These are phyloP conservation scores for Melitaea cinxia DNA, from an alignment of 1,140 invertebrate species.

Conservation along the genomic window DNA sequence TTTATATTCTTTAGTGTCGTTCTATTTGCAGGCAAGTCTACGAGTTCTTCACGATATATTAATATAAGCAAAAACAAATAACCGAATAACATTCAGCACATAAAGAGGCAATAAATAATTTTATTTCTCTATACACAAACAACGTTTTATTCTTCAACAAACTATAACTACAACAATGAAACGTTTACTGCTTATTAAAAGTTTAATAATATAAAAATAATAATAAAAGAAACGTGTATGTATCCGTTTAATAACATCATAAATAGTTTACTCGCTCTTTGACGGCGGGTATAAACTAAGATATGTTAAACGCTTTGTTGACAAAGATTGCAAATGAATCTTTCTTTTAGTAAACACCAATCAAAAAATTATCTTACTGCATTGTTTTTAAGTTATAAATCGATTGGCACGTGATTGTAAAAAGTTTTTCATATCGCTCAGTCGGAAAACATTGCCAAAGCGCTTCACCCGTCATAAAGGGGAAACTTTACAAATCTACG, in stretches of 20 bases:
- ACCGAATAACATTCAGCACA: background rate
- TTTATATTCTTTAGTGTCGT: too few species aligned
- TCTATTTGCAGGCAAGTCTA: too few species aligned
- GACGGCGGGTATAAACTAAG: constrained; percentile 62
- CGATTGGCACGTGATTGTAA: constrained; percentile 27
- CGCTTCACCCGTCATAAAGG: constrained; percentile 75
- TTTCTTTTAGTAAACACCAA: constrained; percentile 37
- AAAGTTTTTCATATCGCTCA: constrained; percentile 78
- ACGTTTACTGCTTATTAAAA: constrained; percentile 37
- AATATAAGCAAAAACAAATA: background rate
- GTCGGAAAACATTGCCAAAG: constrained; percentile 73
- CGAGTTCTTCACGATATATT: too few species aligned
- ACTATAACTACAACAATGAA: constrained; percentile 31
- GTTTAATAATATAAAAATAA: constrained; percentile 33
- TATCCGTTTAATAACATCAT: constrained; percentile 39
- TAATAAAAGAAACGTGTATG: constrained; percentile 40
- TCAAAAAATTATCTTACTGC: constrained; percentile 38
- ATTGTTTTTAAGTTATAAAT: constrained; percentile 30
- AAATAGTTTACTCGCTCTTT: constrained; percentile 59
- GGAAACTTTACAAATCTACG: constrained; percentile 80
- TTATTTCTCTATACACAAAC: constrained; percentile 21
- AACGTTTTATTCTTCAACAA: constrained; percentile 20
- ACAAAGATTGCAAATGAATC: constrained; percentile 71
- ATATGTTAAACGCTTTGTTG: constrained; percentile 66
- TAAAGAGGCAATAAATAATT: background rate